Evolutionary conservation across 2,797 vertebrate genomes (phyloP), one percentile per base, ranked within the genome.

Genomic region (Sciurus carolinensis): DNA sequence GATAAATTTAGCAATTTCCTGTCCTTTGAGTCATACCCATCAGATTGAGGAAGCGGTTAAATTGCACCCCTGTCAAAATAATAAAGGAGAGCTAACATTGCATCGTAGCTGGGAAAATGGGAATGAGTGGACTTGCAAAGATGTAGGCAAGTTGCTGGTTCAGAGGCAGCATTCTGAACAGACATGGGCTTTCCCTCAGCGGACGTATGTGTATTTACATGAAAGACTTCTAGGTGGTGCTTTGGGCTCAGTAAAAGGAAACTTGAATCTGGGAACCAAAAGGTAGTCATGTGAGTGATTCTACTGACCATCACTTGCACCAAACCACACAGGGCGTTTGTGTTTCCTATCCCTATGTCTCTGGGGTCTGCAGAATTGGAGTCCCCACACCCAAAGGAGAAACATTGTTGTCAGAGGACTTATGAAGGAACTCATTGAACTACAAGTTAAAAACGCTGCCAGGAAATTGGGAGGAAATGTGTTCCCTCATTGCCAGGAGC

Each of bases 231-330:
- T 36, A 4, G 14, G 5, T 1, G 24, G 57, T 89, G 39, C 28
- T 94, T 83, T 59, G 33, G 76, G 18, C 33, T 47, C 18, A 30
- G 0, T 22, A 50, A 13, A 8, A 8, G 7, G 20, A 69, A 69
- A 76, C 5, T 8, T 17, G 14, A 39, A 1, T 24, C 47, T 47
- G 30, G 39, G 36, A 69, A 24, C 57, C 22, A 24, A 59, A 10
- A 24, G 22, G 57, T 11, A 39, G 54, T 24, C 1, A 6, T 13
- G 0, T 0, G 7, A 22, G 50, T 59, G 62, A 39, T 5, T 73
- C 42, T 7, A 6, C 13, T 15, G 11, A 20, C 59, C 62, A n/a
- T 30, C 9, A 8, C 24, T 47, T 4, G 12, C 17, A 36, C 5
- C 2, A 17, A 18, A 18, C 62, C 36, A 33, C 22, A 15, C 30